Evolutionary conservation across 92 coral and sea anemone species (phyloP), one percentile per base, ranked within the genome.

Genomic region (Galaxea fascicularis): DNA sequence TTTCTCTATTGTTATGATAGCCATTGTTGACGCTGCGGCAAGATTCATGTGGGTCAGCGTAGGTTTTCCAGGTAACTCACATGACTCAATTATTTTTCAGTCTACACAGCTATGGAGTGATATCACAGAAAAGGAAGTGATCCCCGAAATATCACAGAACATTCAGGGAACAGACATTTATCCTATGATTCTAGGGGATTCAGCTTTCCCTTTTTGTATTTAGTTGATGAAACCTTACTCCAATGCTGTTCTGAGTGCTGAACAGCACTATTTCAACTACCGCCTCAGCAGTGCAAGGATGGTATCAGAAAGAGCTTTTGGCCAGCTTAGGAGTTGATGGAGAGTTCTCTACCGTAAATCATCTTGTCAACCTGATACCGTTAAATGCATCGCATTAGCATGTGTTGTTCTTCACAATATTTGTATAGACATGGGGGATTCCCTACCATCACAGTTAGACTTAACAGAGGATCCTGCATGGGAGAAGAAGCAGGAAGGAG

Each of bases 271-370:
- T 75, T 74, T n/a, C n/a, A n/a, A n/a, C n/a, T n/a, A n/a, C n/a
- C n/a, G n/a, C n/a, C n/a, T n/a, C n/a, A n/a, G n/a, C 81, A 35
- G 82, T 53, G 84, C 88, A 74, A 57, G 88, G 57, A 74, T 84
- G 82, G 88, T 84, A 8, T 30, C 74, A 22, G 88, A 84, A 84
- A 25, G 83, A 0, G 88, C 88, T 35, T 74, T 71, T 46, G 51
- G 51, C 51, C 51, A 46, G 51, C 51, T 46, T 5, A 46, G 11
- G 51, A 46, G 51, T 46, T 11, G 51, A 46, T 46, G 51, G 11
- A 46, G 51, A 46, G 51, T 46, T 46, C 51, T 46, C 75, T 71
- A 58, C 65, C 65, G 8, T 58, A 58, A 58, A 58, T 58, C 65
- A 58, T 22, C 65, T 58, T 58, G 65, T 58, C 65, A 58, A 58